Conservation (phyloP, 2,797 vertebrate genomes). For the Petrocephalus schoutedeni region DNA sequence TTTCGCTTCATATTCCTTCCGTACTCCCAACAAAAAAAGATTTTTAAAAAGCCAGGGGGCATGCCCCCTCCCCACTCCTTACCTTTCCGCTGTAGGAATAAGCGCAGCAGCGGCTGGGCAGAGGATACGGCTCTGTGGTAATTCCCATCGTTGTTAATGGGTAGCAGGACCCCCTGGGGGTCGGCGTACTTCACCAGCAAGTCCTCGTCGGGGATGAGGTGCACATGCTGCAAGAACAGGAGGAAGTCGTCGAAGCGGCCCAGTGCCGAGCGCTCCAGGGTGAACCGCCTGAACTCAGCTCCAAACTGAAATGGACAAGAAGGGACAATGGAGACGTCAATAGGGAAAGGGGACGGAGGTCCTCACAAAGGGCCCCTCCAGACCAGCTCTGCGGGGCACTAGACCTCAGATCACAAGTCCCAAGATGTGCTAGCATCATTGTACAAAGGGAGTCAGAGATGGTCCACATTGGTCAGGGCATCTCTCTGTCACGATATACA, state of each 20-base stretch:
- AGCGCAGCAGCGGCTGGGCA: constrained; percentile 68
- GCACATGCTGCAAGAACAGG: constrained; percentile 68
- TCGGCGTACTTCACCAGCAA: constrained; percentile 70
- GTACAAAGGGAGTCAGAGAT: neutral
- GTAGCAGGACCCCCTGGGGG: constrained; percentile 68
- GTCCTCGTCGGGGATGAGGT: constrained; percentile 72
- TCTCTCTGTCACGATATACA: neutral
- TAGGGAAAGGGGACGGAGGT: neutral
- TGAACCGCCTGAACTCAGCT: constrained; percentile 73
- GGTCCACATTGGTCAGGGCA: neutral
- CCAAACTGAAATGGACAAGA: constrained; percentile 56
- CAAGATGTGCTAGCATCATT: neutral
- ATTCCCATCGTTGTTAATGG: constrained; percentile 75
- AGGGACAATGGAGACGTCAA: neutral
- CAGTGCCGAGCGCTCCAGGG: constrained; percentile 69
- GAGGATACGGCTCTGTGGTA: constrained; percentile 73
- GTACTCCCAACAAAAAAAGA: neutral
- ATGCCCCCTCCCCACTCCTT: constrained; percentile 27
- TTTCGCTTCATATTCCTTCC: neutral
- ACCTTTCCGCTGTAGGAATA: constrained; percentile 76
- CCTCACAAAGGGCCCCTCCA: neutral
- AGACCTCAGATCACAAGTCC: neutral
- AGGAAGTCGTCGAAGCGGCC: constrained; percentile 75
- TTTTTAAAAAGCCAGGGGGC: neutral
- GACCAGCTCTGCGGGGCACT: neutral